These are phyloP conservation scores for Laothoe populi DNA, from an alignment of 2,888 invertebrate genomes.

Conservation along the genomic window DNA sequence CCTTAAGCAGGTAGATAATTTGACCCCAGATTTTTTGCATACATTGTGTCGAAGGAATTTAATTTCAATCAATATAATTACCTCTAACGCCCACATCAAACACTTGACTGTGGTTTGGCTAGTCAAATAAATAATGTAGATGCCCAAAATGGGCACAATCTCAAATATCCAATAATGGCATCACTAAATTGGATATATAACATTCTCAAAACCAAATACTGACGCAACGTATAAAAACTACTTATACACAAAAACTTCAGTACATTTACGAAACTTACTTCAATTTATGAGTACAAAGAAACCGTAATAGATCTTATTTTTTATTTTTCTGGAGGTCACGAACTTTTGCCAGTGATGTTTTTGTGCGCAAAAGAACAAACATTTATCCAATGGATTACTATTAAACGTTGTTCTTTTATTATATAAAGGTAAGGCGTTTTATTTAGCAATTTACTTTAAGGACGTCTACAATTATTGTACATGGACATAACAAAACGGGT, in stretches of 20 bases:
- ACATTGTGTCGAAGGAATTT: not conserved
- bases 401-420: no score
- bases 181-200: not conserved
- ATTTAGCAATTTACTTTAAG: no score
- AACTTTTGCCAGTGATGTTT: not conserved
- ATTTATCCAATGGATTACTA: no score
- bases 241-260: not conserved
- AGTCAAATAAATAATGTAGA: not conserved
- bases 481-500: not conserved
- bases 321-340: slow-evolving; percentile 2
- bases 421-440: no score
- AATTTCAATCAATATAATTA: not conserved
- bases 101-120: not conserved
- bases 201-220: not conserved
- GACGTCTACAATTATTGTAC: no score
- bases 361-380: not conserved
- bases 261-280: not conserved
- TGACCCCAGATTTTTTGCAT: not conserved
- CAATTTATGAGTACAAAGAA: slow-evolving; percentile 5
- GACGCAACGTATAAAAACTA: not conserved
- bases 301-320: slow-evolving; percentile 7
- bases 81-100: not conserved
- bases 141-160: not conserved
- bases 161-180: not conserved
- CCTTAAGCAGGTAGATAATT: slow-evolving; percentile 3